These are phyloP conservation scores for Gymnosoma rotundatum DNA, from an alignment of 2,888 invertebrate genomes.

Conservation along the genomic window DNA sequence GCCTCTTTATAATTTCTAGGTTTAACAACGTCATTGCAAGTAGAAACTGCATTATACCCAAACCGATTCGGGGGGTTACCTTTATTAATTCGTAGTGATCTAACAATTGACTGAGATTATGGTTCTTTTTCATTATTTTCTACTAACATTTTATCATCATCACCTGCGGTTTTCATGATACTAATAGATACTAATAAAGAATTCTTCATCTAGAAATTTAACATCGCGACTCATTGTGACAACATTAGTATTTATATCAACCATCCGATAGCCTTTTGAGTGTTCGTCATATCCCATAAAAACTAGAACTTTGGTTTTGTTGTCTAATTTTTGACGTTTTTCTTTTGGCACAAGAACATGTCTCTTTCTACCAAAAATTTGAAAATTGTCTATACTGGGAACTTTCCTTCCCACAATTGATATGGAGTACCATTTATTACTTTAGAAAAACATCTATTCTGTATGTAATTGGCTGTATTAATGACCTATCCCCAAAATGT, in stretches of 20 bases:
- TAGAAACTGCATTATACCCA: too few relatives aligned
- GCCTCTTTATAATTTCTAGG: too few relatives aligned
- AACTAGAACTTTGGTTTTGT: too few relatives aligned
- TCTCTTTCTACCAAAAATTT: conserved; percentile 30
- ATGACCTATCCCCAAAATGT: conserved; percentile 28
- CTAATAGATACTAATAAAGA: background rate
- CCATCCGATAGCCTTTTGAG: conserved; percentile 12
- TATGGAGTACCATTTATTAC: conserved; percentile 5
- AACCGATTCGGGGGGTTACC: background rate
- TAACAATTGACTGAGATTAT: too few relatives aligned
- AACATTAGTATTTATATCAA: conserved; percentile 13
- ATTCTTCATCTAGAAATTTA: background rate
- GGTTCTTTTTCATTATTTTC: background rate
- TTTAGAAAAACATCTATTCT: conserved; percentile 18
- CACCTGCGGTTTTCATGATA: background rate
- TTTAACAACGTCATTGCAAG: too few relatives aligned
- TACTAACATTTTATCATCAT: background rate
- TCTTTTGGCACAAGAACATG: conserved; percentile 28
- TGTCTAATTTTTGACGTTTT: too few relatives aligned
- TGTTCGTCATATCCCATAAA: conserved; percentile 18
- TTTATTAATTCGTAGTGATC: background rate
- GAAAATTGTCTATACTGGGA: background rate
- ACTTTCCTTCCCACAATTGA: conserved; percentile 23
- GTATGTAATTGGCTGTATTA: conserved; percentile 29
- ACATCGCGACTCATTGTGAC: conserved; percentile 11